Base-by-base conservation (phyloP, 2,113 vertebrate genomes). In the Elephantulus edwardii region DNA sequence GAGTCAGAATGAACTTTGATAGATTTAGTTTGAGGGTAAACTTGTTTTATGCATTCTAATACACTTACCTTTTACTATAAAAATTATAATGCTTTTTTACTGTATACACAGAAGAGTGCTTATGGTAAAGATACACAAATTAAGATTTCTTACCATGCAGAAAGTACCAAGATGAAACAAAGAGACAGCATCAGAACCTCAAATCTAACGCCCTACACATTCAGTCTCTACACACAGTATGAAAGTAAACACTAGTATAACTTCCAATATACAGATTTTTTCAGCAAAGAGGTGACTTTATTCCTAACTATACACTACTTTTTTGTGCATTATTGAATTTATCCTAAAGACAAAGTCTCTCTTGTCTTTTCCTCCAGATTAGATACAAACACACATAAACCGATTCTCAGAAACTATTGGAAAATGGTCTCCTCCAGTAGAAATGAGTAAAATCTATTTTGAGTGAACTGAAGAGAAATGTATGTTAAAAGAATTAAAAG, bases 391-490 rank as follows among this genome's bases (percentile, higher is more conserved):
- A 40, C 2, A 12, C 6, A 22, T 30, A 19, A 10, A 70, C 0
- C n/a, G n/a, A 60, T 92, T 77, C 42, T 16, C 8, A 86, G 28
- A 82, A 48, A 44, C 56, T 50, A 1, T 71, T 80, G 17, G 50
- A 66, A 68, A 83, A 30, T 58, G 7, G 3, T 56, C 42, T 30
- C 40, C 26, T 88, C 10, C 26, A 89, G 9, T 48, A 77, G 62
- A 92, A 66, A 71, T 52, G 10, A 77, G 26, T 81, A 33, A 94
- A 88, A 28, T 14, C 19, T 87, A 20, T 5, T 77, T 83, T 89
- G 70, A 70, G 6, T 80, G 22, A 91, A 71, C 33, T 86, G 44
- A 54, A 93, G 28, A 72, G 11, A 60, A 12, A 9, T 22, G 1
- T 26, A 60, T 26, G 90, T 33, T 38, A 52, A 88, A 24, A 0